A percentile compares a stretch with the other conserved stretches of the same genome.
phyloP scores from a whole-genome alignment of 1,140 invertebrate genomes.

The Cepaea nemoralis region DNA sequence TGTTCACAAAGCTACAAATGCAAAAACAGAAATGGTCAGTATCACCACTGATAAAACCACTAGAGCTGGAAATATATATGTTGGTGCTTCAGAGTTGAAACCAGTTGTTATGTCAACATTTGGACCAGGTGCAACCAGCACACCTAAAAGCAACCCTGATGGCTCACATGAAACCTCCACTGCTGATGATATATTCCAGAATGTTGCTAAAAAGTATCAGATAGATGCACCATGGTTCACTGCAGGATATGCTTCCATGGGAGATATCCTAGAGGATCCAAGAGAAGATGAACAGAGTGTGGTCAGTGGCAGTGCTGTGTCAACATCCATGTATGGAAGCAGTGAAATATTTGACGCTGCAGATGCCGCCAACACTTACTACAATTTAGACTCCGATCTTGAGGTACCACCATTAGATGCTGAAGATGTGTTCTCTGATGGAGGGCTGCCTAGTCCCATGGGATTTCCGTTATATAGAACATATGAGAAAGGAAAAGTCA shows the following conservation, averaged over 20 bases:
- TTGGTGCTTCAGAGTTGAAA: constrained; percentile 17
- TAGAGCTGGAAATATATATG: constrained; percentile 31
- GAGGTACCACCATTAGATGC: constrained; percentile 54
- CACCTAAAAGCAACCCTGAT: not conserved
- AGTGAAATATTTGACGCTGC: constrained; percentile 55
- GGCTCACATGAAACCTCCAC: not conserved
- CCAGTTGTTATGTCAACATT: constrained; percentile 32
- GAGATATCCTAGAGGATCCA: constrained; percentile 45
- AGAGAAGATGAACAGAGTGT: constrained; percentile 48
- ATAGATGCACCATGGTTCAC: constrained; percentile 4
- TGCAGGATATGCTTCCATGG: constrained; percentile 31
- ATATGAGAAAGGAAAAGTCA: constrained; percentile 16
- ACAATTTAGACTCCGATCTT: constrained; percentile 55
- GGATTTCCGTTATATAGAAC: not conserved
- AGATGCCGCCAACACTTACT: constrained; percentile 40
- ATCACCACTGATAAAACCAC: constrained; percentile 11
- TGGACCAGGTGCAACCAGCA: not conserved
- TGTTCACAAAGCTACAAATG: constrained; percentile 35
- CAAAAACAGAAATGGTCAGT: constrained; percentile 1
- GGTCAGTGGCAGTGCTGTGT: constrained; percentile 50
- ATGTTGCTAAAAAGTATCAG: not conserved
- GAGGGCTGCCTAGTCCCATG: constrained; percentile 55
- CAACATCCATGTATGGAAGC: constrained; percentile 56
- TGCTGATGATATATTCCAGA: constrained; percentile 14
- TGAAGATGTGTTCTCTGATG: constrained; percentile 55